A percentile compares a stretch with the other conserved stretches of the same genome.
phyloP scores from a whole-genome alignment of 2,797 vertebrate genomes.

The Cuniculus paca region DNA sequence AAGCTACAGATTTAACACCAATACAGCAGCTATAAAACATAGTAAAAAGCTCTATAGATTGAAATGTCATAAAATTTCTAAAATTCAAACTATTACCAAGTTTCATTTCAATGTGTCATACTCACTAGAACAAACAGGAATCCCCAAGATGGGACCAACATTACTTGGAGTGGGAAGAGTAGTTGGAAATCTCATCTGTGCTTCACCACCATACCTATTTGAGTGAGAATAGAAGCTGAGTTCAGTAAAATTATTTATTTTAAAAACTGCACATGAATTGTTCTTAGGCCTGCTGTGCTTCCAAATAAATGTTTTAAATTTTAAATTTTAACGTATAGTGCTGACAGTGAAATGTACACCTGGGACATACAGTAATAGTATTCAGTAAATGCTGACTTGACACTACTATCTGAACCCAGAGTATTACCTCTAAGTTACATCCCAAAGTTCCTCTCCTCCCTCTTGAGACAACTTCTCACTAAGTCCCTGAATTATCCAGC shows the following conservation, averaged over 20 bases:
- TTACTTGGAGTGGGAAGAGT: constrained; percentile 92
- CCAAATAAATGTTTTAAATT: constrained; percentile 43
- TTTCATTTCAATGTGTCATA: constrained; percentile 57
- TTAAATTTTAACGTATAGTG: not conserved
- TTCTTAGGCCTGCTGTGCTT: not conserved
- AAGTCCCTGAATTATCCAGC: not conserved
- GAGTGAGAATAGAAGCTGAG: constrained; percentile 58
- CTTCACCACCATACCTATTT: constrained; percentile 96
- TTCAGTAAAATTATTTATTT: not conserved
- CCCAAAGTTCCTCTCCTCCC: not conserved
- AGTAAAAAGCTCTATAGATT: not conserved
- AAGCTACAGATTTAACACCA: not conserved
- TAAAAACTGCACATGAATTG: not conserved
- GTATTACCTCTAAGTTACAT: not conserved
- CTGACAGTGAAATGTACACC: not conserved
- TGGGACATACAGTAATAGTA: not conserved
- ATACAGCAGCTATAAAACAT: constrained; percentile 6
- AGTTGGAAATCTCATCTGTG: constrained; percentile 97
- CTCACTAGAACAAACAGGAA: constrained; percentile 91
- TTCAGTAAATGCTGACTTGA: constrained; percentile 48
- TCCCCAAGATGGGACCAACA: constrained; percentile 92
- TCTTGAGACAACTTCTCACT: not conserved
- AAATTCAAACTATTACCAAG: not conserved
- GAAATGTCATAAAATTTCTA: constrained; percentile 4
- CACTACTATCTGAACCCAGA: not conserved